Conservation (phyloP, 2,797 vertebrate genomes). For the Alosa sapidissima region DNA sequence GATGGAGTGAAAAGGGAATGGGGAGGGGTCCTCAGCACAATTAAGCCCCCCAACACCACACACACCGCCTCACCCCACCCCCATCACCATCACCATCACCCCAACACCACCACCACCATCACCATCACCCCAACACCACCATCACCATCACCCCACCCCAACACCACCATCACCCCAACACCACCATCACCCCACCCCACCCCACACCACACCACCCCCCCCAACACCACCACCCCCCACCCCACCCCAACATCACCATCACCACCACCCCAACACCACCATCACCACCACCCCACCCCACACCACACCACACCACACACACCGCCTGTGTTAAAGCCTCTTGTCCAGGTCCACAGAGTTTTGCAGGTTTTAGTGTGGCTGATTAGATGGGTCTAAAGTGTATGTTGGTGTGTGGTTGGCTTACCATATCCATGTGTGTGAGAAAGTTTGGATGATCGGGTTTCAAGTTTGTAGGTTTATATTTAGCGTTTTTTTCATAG, state of each 20-base stretch:
- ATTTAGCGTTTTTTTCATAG: neutral
- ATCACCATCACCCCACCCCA: too few species aligned
- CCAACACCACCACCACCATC: neutral
- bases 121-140: neutral
- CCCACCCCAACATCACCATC: too few species aligned
- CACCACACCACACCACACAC: neutral
- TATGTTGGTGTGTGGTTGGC: neutral
- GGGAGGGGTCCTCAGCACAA: constrained; percentile 30
- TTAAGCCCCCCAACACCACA: neutral
- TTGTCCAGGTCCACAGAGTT: neutral
- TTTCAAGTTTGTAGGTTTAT: neutral
- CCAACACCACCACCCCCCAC: neutral
- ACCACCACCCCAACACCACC: neutral
- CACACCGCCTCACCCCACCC: too few species aligned
- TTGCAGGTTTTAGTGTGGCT: neutral
- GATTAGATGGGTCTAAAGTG: neutral
- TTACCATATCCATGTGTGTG: neutral
- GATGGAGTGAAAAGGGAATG: constrained; percentile 4
- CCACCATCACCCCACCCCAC: neutral
- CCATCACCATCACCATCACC: neutral
- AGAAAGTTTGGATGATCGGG: neutral
- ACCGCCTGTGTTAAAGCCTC: neutral
- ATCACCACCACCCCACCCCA: neutral
- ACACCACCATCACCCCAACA: neutral
- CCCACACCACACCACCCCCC: constrained; percentile 15